Conservation (phyloP, 2,113 vertebrate species). For the Guaruba guarouba region DNA sequence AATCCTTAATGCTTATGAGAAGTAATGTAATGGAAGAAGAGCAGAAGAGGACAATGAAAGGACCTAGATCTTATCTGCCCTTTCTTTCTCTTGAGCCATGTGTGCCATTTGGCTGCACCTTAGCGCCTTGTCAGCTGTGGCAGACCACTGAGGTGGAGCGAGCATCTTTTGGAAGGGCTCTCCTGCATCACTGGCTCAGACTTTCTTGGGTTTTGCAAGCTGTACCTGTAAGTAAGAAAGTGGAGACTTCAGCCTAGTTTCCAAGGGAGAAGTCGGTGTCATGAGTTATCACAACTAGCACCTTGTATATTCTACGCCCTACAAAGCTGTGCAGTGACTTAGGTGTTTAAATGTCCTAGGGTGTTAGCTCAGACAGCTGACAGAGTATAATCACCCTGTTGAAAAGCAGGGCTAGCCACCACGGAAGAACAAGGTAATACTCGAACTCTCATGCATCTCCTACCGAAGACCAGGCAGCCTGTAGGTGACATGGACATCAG, state of each 20-base stretch:
- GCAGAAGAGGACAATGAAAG: background rate
- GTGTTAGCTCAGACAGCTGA: background rate
- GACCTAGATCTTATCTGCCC: background rate
- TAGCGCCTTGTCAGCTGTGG: background rate
- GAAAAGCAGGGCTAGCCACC: background rate
- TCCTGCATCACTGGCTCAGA: background rate
- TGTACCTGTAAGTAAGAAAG: background rate
- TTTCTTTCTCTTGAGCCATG: background rate
- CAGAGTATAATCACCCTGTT: background rate
- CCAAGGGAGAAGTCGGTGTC: background rate
- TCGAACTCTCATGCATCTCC: fast-evolving
- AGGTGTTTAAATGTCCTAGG: background rate
- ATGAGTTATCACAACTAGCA: background rate
- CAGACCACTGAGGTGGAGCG: fast-evolving
- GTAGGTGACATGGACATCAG: background rate
- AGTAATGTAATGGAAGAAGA: background rate
- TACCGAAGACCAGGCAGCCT: background rate
- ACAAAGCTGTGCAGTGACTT: background rate
- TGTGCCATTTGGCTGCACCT: fast-evolving
- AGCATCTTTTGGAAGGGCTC: background rate
- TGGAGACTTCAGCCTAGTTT: background rate
- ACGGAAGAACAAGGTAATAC: fast-evolving
- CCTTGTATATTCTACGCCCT: background rate
- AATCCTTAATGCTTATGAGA: background rate
- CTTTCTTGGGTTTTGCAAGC: background rate